phyloP scores from a whole-genome alignment of 2,888 invertebrate species.

The Euspilapteryx auroguttella region DNA sequence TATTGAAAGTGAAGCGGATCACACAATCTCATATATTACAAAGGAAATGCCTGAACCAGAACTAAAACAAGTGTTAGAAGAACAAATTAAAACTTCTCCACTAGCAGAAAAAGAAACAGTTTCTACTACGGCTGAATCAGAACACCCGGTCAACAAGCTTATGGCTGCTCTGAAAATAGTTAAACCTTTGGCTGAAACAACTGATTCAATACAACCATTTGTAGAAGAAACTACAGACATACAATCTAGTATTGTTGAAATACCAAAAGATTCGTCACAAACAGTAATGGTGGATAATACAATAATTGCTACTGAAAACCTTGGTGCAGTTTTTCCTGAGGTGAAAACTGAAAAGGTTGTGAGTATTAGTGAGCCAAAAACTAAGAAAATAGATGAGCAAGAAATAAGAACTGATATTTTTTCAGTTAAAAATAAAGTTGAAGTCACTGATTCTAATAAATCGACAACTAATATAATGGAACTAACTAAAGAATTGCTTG shows the following conservation, averaged over 20 bases:
- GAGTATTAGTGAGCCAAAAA: too few species aligned
- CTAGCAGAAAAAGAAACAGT: slow-evolving; percentile 3
- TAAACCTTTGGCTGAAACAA: background rate
- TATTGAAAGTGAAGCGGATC: slow-evolving; percentile 8
- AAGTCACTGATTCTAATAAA: slow-evolving; percentile 6
- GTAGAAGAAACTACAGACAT: slow-evolving; percentile 3
- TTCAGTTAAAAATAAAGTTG: slow-evolving; percentile 1
- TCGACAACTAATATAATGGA: slow-evolving; percentile 11
- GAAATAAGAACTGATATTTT: too few species aligned
- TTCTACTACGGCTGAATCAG: background rate
- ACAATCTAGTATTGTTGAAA: background rate
- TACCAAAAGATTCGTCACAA: too few species aligned
- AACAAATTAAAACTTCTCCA: too few species aligned
- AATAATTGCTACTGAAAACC: too few species aligned
- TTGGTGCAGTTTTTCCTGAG: too few species aligned
- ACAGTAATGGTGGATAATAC: too few species aligned
- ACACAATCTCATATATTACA: slow-evolving; percentile 64
- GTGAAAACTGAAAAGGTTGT: too few species aligned
- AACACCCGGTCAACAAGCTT: background rate
- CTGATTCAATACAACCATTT: background rate
- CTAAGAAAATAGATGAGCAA: slow-evolving; percentile 2
- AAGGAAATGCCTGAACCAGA: too few species aligned
- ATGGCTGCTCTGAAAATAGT: too few species aligned
- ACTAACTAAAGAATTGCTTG: slow-evolving; percentile 14
- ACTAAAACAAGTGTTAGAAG: too few species aligned